Conservation (phyloP, 2,888 invertebrate species). For the Melikaiella ostensackeni region DNA sequence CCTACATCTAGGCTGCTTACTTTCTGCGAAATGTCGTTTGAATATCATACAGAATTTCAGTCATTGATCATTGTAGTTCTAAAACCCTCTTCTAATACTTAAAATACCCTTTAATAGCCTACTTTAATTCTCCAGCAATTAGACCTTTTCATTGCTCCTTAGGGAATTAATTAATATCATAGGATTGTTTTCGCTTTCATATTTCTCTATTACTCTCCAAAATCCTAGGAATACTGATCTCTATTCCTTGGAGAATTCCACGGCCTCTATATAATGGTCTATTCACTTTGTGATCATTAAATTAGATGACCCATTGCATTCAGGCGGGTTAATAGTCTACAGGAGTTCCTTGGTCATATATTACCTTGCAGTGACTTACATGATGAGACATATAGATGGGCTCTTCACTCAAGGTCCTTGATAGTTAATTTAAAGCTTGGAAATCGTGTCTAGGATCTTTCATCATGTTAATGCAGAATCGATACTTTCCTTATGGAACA, state of each 20-base stretch:
- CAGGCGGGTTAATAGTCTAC: not conserved
- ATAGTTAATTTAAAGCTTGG: not conserved
- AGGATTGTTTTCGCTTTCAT: not conserved
- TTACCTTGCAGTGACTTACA: not conserved
- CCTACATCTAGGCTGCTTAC: conserved; percentile 10
- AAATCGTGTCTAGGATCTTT: conserved; percentile 14
- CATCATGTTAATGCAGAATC: conserved; percentile 10
- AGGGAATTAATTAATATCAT: not conserved
- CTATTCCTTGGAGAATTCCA: not conserved
- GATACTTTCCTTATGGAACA: not conserved
- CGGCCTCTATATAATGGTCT: not conserved
- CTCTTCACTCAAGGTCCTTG: not conserved
- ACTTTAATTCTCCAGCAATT: not conserved
- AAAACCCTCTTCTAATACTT: not conserved
- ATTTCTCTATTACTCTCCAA: not conserved
- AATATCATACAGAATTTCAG: not conserved
- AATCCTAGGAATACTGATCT: not conserved
- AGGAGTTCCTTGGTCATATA: not conserved
- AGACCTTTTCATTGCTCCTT: not conserved
- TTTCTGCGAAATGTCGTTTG: not conserved
- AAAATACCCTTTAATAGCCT: not conserved
- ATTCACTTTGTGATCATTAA: not conserved
- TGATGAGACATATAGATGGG: not conserved
- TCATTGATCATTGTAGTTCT: not conserved
- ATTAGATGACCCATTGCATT: not conserved